Evolutionary conservation across 2,797 vertebrate species (phyloP).

Genomic region (Darevskia mixta): DNA sequence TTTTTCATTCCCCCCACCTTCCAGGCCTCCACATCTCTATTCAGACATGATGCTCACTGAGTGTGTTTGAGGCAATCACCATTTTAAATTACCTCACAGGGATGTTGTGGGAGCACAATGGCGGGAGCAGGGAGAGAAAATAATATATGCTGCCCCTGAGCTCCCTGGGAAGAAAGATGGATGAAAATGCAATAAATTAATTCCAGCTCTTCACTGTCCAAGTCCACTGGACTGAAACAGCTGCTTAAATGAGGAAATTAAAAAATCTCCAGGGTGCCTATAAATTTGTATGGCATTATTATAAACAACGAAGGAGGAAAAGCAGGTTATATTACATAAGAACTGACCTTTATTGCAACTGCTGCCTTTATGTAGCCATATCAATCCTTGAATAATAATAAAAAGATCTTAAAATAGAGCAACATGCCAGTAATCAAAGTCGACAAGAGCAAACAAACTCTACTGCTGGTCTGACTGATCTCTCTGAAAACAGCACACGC

Average conservation of each 20-base stretch:
- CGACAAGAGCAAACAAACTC: conserved; percentile 30
- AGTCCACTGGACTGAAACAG: background rate
- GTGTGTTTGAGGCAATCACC: background rate
- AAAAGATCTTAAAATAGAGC: conserved; percentile 11
- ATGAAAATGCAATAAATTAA: background rate
- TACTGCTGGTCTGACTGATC: conserved; percentile 7
- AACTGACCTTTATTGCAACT: background rate
- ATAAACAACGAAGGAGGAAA: background rate
- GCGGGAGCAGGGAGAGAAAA: too few relatives aligned
- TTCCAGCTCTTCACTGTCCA: background rate
- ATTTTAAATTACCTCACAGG: background rate
- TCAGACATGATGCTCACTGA: background rate
- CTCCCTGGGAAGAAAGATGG: too few relatives aligned
- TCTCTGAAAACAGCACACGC: conserved; percentile 18
- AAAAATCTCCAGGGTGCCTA: background rate
- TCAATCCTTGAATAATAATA: background rate
- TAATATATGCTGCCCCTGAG: background rate
- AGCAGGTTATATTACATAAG: background rate
- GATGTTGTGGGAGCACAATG: background rate
- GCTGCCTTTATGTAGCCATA: background rate
- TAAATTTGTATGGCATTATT: background rate
- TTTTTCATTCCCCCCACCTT: too few relatives aligned
- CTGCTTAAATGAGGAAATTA: background rate
- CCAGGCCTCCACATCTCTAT: too few relatives aligned
- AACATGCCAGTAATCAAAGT: conserved; percentile 11